These are phyloP conservation scores for Leptinotarsa tumamoca DNA, from an alignment of 2,888 invertebrate genomes.

Conservation along the genomic window DNA sequence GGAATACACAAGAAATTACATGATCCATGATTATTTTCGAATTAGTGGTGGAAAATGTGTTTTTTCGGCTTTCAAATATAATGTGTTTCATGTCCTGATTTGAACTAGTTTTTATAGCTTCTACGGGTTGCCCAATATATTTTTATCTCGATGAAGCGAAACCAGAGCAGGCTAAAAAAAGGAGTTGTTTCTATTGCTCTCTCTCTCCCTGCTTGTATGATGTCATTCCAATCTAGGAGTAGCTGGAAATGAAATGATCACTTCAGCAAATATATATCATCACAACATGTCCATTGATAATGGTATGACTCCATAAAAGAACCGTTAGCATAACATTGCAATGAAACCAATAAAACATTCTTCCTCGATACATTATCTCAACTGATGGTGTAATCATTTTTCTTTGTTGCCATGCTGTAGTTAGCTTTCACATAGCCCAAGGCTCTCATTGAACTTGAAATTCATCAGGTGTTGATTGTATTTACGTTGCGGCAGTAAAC, in stretches of 20 bases:
- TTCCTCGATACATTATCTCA: constrained; percentile 25
- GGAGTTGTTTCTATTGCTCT: too few species aligned
- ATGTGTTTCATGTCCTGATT: too few species aligned
- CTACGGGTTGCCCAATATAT: too few species aligned
- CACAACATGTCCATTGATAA: neutral
- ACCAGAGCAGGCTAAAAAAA: too few species aligned
- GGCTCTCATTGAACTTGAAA: constrained; percentile 39
- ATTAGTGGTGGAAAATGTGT: too few species aligned
- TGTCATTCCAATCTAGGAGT: neutral
- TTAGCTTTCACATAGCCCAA: constrained; percentile 40
- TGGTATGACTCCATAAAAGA: neutral
- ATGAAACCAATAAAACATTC: constrained; percentile 18
- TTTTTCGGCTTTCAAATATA: too few species aligned
- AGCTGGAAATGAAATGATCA: too few species aligned
- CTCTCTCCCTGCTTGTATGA: too few species aligned
- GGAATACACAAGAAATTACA: too few species aligned
- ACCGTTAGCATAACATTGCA: constrained; percentile 11
- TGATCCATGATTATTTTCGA: too few species aligned
- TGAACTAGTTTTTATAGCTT: too few species aligned
- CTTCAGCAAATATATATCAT: neutral
- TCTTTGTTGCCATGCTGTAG: constrained; percentile 37
- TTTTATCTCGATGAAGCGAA: too few species aligned
- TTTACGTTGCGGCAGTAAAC: constrained; percentile 23
- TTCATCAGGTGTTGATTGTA: constrained; percentile 38
- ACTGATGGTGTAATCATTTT: constrained; percentile 36